phyloP scores from a whole-genome alignment of 2,888 invertebrate genomes.

The Drosophila trichaetosa region DNA sequence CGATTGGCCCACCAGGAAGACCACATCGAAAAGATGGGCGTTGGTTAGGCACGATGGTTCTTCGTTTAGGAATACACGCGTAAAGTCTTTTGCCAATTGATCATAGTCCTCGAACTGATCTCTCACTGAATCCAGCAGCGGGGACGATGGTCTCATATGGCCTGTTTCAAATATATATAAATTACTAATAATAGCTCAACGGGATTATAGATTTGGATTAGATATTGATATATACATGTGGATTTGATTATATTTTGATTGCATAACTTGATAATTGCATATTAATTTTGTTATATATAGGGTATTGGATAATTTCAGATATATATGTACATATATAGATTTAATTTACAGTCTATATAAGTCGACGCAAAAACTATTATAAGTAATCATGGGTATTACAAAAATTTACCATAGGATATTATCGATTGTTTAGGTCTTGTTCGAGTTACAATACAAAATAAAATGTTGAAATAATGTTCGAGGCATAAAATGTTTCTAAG shows the following conservation, averaged over 20 bases:
- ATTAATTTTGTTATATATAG: slow-evolving; percentile 4
- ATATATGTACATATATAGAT: background rate
- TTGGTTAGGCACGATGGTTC: slow-evolving; percentile 92
- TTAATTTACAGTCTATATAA: background rate
- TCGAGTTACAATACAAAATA: background rate
- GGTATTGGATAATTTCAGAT: slow-evolving; percentile 7
- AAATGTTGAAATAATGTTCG: background rate
- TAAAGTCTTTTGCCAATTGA: slow-evolving; percentile 96
- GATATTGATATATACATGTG: background rate
- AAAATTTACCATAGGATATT: background rate
- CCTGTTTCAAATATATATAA: slow-evolving; percentile 82
- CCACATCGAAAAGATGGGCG: slow-evolving; percentile 94
- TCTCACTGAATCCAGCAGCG: slow-evolving; percentile 95
- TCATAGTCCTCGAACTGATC: slow-evolving; percentile 98
- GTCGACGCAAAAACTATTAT: background rate
- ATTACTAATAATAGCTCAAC: background rate
- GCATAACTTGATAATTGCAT: background rate
- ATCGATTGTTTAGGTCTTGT: background rate
- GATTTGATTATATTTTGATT: slow-evolving; percentile 1
- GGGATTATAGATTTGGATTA: background rate
- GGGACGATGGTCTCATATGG: slow-evolving; percentile 97
- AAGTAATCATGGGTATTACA: background rate
- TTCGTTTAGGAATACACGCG: slow-evolving; percentile 93
- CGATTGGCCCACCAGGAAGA: slow-evolving; percentile 95
- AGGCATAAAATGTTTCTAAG: background rate